These are phyloP conservation scores for Scelioninae gen. 1 DNA, from an alignment of 2,888 invertebrate genomes.

Conservation along the genomic window DNA sequence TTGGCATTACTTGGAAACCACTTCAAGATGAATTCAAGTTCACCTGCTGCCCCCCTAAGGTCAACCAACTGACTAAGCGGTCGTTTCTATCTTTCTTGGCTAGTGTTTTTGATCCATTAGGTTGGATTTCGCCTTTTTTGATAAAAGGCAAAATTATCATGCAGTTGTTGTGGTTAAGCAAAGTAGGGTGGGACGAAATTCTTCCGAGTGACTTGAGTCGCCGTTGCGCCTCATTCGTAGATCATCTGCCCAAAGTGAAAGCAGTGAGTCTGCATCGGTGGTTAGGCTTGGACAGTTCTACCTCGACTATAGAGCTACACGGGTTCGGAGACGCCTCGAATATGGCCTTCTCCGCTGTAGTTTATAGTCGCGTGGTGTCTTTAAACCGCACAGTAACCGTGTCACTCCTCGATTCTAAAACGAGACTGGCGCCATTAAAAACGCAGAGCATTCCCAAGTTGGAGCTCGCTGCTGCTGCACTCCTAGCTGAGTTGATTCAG, in stretches of 20 bases:
- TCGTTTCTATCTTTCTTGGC: slow-evolving; percentile 11
- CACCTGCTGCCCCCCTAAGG: background rate
- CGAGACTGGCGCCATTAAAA: background rate
- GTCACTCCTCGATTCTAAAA: background rate
- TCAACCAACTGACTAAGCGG: slow-evolving; percentile 2
- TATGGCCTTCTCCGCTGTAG: background rate
- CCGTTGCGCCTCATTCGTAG: background rate
- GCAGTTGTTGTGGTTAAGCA: slow-evolving; percentile 25
- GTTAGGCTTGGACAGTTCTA: background rate
- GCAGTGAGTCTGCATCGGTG: background rate
- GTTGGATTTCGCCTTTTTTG: slow-evolving; percentile 43
- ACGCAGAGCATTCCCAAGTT: too few relatives aligned
- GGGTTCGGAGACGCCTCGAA: background rate
- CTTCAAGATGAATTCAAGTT: background rate
- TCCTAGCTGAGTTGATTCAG: too few relatives aligned
- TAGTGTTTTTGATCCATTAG: slow-evolving; percentile 43
- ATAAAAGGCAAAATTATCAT: slow-evolving; percentile 32
- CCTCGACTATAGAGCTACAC: background rate
- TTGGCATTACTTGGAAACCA: slow-evolving; percentile 36
- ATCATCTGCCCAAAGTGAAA: background rate
- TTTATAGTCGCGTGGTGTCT: background rate
- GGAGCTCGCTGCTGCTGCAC: too few relatives aligned
- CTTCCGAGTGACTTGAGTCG: background rate
- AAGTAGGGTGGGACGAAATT: slow-evolving; percentile 40
- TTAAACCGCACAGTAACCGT: background rate